Evolutionary conservation across 2,888 invertebrate species (phyloP).

Genomic region (Pheosia tremula): DNA sequence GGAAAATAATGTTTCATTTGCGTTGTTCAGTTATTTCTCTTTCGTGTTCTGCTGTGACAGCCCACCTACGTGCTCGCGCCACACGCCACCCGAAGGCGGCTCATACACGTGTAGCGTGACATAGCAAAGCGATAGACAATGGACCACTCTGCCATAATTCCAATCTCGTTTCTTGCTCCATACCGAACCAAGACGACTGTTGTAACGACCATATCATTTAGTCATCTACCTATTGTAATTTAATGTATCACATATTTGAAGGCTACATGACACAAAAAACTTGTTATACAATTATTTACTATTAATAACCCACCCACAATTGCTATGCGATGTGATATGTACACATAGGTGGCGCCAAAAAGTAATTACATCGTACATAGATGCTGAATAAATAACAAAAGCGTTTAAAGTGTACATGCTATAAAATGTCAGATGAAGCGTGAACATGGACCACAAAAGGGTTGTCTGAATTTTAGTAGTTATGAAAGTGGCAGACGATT

Average conservation of each 20-base stretch:
- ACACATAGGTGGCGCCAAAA: slow-evolving; percentile 58
- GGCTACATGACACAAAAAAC: slow-evolving; percentile 41
- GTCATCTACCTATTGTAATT: slow-evolving; percentile 50
- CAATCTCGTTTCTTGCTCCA: slow-evolving; percentile 50
- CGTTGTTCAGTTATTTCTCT: slow-evolving; percentile 19
- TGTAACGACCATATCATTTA: slow-evolving; percentile 63
- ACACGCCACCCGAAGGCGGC: slow-evolving; percentile 48
- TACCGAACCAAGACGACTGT: slow-evolving; percentile 57
- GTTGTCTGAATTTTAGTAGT: slow-evolving; percentile 49
- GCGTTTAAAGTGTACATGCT: slow-evolving; percentile 46
- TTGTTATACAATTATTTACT: slow-evolving; percentile 44
- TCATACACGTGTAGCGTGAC: slow-evolving; percentile 64
- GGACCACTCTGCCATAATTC: slow-evolving; percentile 61
- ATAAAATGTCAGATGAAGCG: slow-evolving; percentile 58
- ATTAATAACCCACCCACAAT: slow-evolving; percentile 34
- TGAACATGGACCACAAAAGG: slow-evolving; percentile 46
- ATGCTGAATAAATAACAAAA: slow-evolving; percentile 56
- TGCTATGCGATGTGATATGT: slow-evolving; percentile 37
- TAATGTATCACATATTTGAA: slow-evolving; percentile 44
- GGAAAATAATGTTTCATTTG: slow-evolving; percentile 31
- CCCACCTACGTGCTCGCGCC: slow-evolving; percentile 62
- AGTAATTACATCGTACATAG: slow-evolving; percentile 52
- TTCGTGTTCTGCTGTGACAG: slow-evolving; percentile 39
- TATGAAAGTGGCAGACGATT: slow-evolving; percentile 47
- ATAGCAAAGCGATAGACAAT: slow-evolving; percentile 72